Evolutionary conservation across 2,797 vertebrate species (phyloP), one percentile per base, ranked within the genome.

Genomic region (Hafferia zeledoni): DNA sequence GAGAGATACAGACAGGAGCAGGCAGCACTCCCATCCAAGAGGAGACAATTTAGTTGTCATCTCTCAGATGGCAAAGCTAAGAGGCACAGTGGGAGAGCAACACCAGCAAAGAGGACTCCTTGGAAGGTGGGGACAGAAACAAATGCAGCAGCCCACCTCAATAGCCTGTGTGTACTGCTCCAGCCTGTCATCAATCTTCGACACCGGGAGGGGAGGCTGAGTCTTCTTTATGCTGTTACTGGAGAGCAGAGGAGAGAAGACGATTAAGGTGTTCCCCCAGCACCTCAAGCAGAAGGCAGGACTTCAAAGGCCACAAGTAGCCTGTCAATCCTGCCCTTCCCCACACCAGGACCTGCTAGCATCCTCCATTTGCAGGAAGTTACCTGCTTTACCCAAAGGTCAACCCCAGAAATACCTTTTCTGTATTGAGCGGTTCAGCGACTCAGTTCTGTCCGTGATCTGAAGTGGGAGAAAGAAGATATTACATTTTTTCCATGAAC

Each of bases 141-240:
- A 33, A 43, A 43, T 43, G 41, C 0, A 68, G 33, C 46, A 81
- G 83, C 95, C 83, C 95, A 99, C 99, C 99, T 99, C 98, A 5
- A 99, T 95, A 70, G 99, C 99, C 46, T 99, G 98, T 2, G 98
- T 98, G 95, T 99, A 99, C 96, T 98, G 98, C 86, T 99, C 99
- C 97, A 99, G 97, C 35, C 97, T 97, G 92, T 98, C 98, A 61
- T 99, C 98, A 0, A 99, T 99, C 97, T 98, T 99, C 14, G 98
- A 98, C 86, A 99, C 97, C 11, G 98, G 96, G 24, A 98, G 90
- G 17, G 98, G 98, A 4, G 98, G 95, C 53, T 97, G 97, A 7
- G 96, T 98, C 97, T 98, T 99, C 98, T 98, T 99, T 57, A 98
- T 87, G 53, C 95, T 98, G 97, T 98, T 98, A 78, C 98, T 98